Evolutionary conservation across 2,888 invertebrate species (phyloP).

Genomic region (Noctuana brunneofusca): DNA sequence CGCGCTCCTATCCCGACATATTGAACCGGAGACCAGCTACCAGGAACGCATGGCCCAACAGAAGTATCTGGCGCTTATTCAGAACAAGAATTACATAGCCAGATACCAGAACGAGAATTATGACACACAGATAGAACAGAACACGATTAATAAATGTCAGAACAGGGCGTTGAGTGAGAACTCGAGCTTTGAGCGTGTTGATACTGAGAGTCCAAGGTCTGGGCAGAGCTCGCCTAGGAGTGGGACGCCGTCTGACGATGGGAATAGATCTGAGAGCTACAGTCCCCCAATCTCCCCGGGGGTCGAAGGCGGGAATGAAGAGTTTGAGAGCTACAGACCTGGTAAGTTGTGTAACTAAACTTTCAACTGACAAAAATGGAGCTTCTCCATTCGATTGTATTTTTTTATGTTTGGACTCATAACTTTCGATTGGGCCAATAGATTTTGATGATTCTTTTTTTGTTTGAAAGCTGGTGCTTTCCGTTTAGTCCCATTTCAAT

Average conservation of each 20-base stretch:
- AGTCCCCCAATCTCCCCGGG: constrained; percentile 94
- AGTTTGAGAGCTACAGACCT: constrained; percentile 73
- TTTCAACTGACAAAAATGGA: too few relatives aligned
- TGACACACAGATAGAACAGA: constrained; percentile 73
- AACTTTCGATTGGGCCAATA: too few relatives aligned
- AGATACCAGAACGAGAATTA: constrained; percentile 70
- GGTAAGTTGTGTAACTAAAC: constrained; percentile 51
- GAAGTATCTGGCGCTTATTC: constrained; percentile 66
- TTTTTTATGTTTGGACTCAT: too few relatives aligned
- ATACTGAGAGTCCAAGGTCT: constrained; percentile 55
- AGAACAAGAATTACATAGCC: constrained; percentile 71
- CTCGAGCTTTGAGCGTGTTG: constrained; percentile 44
- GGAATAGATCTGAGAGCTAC: constrained; percentile 85
- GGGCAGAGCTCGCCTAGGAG: constrained; percentile 67
- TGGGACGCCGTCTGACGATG: constrained; percentile 80
- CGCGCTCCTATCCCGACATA: constrained; percentile 88
- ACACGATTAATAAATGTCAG: constrained; percentile 68
- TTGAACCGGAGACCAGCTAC: constrained; percentile 57
- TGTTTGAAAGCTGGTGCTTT: too few relatives aligned
- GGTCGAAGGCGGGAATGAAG: constrained; percentile 86
- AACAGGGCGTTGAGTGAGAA: constrained; percentile 43
- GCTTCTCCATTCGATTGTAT: too few relatives aligned
- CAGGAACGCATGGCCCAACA: constrained; percentile 68
- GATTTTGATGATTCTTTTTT: too few relatives aligned
- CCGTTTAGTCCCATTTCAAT: too few relatives aligned